These are phyloP conservation scores for Xenopus tropicalis DNA, from an alignment of 2,113 vertebrate species.

Conservation along the genomic window UCB_Xtro_10.0 CM004447.2:104215001-104215500, in stretches of 20 bases:
- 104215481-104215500: too few relatives aligned
- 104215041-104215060: too few relatives aligned
- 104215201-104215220: background rate
- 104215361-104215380: slow-evolving; percentile 10
- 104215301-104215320: too few relatives aligned
- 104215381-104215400: slow-evolving; percentile 4
- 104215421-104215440: background rate
- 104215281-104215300: background rate
- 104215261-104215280: background rate
- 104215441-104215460: background rate
- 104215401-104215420: background rate
- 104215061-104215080: too few relatives aligned
- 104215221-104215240: background rate
- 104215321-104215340: background rate
- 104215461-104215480: background rate
- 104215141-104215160: too few relatives aligned
- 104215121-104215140: too few relatives aligned
- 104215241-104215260: background rate
- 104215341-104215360: background rate
- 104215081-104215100: too few relatives aligned
- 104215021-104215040: too few relatives aligned
- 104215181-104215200: too few relatives aligned
- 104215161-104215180: too few relatives aligned
- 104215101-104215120: too few relatives aligned
- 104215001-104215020: too few relatives aligned